phyloP scores from a whole-genome alignment of 2,113 vertebrate species.

The Oxyruncus cristatus region DNA sequence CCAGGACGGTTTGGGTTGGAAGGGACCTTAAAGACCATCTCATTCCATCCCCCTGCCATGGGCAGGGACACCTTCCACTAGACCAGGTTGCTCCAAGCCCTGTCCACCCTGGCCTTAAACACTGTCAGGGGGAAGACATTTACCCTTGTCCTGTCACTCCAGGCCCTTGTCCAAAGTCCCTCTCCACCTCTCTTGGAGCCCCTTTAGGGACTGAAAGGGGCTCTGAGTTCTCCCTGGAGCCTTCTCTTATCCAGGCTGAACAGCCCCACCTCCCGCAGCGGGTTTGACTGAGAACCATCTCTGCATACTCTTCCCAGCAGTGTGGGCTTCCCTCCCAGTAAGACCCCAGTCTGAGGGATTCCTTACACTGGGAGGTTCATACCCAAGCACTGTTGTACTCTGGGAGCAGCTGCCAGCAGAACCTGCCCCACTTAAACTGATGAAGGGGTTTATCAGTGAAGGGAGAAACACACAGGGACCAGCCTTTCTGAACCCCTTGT shows the following conservation, averaged over 20 bases:
- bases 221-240: background rate
- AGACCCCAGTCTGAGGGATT: background rate
- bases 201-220: background rate
- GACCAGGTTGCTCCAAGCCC: background rate
- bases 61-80: background rate
- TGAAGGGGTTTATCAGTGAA: background rate
- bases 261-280: background rate
- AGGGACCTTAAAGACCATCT: background rate
- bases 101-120: accelerated
- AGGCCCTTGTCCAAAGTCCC: accelerated
- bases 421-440: background rate
- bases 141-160: background rate
- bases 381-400: background rate
- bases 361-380: background rate
- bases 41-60: background rate
- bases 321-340: accelerated
- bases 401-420: background rate
- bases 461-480: background rate
- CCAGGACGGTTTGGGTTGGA: background rate
- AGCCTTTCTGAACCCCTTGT: background rate
- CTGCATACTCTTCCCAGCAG: background rate
- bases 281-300: background rate
- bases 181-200: background rate
- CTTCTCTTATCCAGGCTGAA: background rate
- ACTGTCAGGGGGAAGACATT: background rate